These are phyloP conservation scores for Dufourea novaeangliae DNA, from an alignment of 1,140 invertebrate genomes.

Conservation along the genomic window DNA sequence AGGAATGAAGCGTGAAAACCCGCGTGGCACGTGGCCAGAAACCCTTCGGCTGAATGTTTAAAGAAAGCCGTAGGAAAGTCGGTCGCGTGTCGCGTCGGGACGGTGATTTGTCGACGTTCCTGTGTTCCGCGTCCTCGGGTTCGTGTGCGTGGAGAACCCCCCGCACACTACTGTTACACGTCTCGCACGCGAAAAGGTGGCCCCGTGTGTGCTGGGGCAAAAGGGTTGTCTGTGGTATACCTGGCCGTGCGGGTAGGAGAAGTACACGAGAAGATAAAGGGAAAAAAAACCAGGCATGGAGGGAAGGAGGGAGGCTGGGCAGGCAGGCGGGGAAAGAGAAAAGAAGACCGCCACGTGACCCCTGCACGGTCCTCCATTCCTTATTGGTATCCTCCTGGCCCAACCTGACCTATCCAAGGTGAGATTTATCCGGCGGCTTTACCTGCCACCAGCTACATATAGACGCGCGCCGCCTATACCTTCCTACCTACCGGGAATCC, in stretches of 20 bases:
- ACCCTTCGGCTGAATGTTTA: constrained; percentile 70
- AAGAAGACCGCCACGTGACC: constrained; percentile 67
- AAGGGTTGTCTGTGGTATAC: constrained; percentile 67
- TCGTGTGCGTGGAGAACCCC: background rate
- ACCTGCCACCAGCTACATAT: constrained; percentile 71
- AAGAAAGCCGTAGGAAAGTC: constrained; percentile 71
- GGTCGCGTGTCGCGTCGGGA: constrained; percentile 74
- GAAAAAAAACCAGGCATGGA: constrained; percentile 41
- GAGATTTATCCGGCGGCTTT: constrained; percentile 77
- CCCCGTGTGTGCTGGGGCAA: constrained; percentile 32
- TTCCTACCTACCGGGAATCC: constrained; percentile 57
- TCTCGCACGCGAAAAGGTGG: constrained; percentile 47
- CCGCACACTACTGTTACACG: background rate
- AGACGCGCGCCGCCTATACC: constrained; percentile 36
- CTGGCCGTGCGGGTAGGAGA: constrained; percentile 48
- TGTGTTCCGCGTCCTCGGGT: background rate
- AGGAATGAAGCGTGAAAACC: constrained; percentile 55
- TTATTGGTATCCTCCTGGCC: constrained; percentile 70
- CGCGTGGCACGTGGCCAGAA: constrained; percentile 66
- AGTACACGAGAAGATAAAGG: constrained; percentile 33
- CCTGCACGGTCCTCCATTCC: constrained; percentile 63
- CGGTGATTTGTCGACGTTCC: constrained; percentile 73
- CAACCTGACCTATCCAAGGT: constrained; percentile 77
- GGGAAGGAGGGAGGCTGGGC: constrained; percentile 46
- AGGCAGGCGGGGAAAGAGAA: constrained; percentile 27